These are phyloP conservation scores for Parambassis ranga DNA, from an alignment of 2,797 vertebrate species.

Conservation along the genomic window DNA sequence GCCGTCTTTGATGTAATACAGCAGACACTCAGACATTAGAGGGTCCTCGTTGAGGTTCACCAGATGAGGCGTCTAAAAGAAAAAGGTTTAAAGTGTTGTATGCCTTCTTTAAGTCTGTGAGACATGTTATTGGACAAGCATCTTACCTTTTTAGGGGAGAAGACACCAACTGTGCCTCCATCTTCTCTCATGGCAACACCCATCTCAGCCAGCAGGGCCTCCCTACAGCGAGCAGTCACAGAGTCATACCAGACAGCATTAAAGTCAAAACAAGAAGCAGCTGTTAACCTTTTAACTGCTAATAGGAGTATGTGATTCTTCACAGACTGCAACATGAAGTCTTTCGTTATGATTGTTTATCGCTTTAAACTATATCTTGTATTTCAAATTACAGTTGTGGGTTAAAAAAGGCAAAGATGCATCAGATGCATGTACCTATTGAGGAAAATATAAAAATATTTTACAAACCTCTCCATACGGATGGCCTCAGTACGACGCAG, in stretches of 20 bases:
- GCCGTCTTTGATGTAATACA: slow-evolving; percentile 99
- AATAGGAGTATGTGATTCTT: no score
- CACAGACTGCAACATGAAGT: no score
- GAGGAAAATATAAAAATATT: not conserved
- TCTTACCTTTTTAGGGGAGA: slow-evolving; percentile 97
- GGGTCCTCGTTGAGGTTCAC: slow-evolving; percentile 99
- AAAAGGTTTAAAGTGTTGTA: not conserved
- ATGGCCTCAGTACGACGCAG: slow-evolving; percentile 95
- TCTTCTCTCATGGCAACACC: slow-evolving; percentile 99
- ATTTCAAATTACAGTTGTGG: no score
- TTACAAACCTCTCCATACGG: slow-evolving; percentile 87
- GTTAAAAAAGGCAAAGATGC: no score
- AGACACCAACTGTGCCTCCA: slow-evolving; percentile 95
- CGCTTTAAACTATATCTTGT: no score
- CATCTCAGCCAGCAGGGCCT: slow-evolving; percentile 97
- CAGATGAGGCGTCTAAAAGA: slow-evolving; percentile 91
- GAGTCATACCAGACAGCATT: no score
- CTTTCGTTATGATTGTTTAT: no score
- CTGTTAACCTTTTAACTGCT: no score
- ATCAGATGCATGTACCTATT: no score
- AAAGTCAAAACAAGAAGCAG: not conserved
- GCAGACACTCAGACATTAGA: slow-evolving; percentile 96
- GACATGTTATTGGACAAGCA: not conserved
- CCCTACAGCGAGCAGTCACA: slow-evolving; percentile 74
- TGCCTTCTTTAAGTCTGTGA: not conserved